A percentile compares a stretch with the other conserved stretches of the same genome.
phyloP scores from a whole-genome alignment of 2,797 vertebrate species.

The Myotis findleyi region DNA sequence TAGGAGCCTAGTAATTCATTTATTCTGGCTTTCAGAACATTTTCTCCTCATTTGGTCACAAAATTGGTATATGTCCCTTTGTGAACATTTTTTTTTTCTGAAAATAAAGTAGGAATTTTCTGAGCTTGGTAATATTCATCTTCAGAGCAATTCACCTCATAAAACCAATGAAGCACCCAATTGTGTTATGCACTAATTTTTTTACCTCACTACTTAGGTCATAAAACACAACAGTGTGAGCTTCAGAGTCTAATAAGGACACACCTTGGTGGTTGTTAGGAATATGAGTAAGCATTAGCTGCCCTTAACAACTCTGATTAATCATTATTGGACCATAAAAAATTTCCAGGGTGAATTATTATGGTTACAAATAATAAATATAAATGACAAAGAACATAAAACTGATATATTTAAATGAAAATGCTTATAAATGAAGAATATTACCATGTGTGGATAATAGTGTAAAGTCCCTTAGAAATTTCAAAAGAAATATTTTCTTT shows the following conservation, averaged over 20 bases:
- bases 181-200: not conserved
- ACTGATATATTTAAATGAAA: constrained; percentile 40
- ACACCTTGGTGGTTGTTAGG: not conserved
- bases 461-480: not conserved
- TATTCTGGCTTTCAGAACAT: not conserved
- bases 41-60: not conserved
- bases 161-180: not conserved
- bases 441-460: not conserved
- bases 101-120: constrained; percentile 14
- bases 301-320: not conserved
- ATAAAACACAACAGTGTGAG: constrained; percentile 15
- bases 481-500: constrained; percentile 34
- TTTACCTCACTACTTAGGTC: not conserved
- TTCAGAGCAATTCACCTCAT: not conserved
- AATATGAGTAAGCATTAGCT: not conserved
- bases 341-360: not conserved
- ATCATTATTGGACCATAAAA: constrained; percentile 7
- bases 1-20: not conserved
- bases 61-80: not conserved
- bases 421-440: not conserved
- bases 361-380: constrained; percentile 42
- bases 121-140: not conserved
- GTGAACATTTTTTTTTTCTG: constrained; percentile 38
- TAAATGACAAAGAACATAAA: constrained; percentile 3
- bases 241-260: not conserved